Conservation (phyloP, 1,140 invertebrate genomes). For the Triops cancriformis region DNA sequence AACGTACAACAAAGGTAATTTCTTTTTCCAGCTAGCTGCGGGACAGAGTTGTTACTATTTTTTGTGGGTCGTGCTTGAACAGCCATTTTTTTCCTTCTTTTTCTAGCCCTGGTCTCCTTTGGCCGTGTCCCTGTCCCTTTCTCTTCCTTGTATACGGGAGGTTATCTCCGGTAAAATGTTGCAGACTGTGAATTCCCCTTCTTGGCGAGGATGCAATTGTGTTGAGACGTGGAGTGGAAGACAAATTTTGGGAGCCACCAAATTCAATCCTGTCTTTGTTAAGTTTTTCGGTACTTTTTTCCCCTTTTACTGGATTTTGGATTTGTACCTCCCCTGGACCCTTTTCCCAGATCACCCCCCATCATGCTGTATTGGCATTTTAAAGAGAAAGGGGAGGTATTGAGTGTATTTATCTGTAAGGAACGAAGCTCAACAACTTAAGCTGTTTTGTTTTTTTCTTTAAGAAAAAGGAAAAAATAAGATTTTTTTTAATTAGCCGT, state of each 20-base stretch:
- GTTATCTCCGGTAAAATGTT: constrained; percentile 10
- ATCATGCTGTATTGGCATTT: neutral
- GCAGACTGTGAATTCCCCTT: neutral
- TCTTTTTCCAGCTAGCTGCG: neutral
- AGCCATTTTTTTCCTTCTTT: neutral
- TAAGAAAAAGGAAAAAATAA: too few species aligned
- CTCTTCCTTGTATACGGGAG: neutral
- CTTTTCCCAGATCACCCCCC: neutral
- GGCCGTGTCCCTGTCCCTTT: neutral
- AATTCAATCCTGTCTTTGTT: neutral
- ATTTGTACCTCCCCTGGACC: neutral
- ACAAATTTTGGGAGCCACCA: constrained; percentile 6
- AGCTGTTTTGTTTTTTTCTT: too few species aligned
- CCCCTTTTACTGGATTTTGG: neutral
- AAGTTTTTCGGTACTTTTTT: neutral
- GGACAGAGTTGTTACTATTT: constrained; percentile 10
- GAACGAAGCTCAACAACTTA: neutral
- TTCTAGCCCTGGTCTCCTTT: neutral
- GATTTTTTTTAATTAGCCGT: too few species aligned
- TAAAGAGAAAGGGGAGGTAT: neutral
- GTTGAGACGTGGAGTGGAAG: constrained; percentile 9
- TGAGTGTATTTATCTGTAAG: neutral
- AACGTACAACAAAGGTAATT: neutral
- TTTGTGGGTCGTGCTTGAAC: neutral
- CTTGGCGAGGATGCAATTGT: neutral